Percentiles rank a stretch among this genome's conserved stretches.
Conservation (phyloP, 92 coral and sea anemone genomes). For the Porites rus region DNA sequence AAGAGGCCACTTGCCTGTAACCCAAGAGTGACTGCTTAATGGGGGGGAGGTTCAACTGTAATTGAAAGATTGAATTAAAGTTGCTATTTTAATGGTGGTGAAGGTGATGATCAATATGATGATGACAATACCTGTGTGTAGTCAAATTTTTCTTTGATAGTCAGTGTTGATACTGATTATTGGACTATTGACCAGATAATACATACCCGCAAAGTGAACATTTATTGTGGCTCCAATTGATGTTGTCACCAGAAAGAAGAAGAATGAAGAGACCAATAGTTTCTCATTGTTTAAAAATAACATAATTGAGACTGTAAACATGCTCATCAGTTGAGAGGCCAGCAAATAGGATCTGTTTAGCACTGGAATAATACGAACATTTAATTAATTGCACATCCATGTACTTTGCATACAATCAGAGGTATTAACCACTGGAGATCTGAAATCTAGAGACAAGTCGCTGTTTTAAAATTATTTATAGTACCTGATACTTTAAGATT, state of each 20-base stretch:
- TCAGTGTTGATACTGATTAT: too few relatives aligned
- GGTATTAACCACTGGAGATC: background rate
- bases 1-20: too few relatives aligned
- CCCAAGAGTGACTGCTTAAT: too few relatives aligned
- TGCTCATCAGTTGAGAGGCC: constrained; percentile 84
- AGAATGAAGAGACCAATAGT: constrained; percentile 63
- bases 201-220: constrained; percentile 69
- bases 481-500: constrained; percentile 46
- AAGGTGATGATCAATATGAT: too few relatives aligned
- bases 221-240: constrained; percentile 79
- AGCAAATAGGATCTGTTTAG: constrained; percentile 72
- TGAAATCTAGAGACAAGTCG: too few relatives aligned
- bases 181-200: background rate
- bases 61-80: too few relatives aligned
- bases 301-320: constrained; percentile 75
- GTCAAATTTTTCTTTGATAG: too few relatives aligned
- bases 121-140: too few relatives aligned
- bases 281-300: constrained; percentile 72
- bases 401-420: background rate
- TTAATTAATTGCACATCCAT: background rate
- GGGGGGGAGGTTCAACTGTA: too few relatives aligned
- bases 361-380: constrained; percentile 44
- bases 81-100: too few relatives aligned
- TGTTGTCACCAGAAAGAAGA: constrained; percentile 71
- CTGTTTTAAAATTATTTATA: too few relatives aligned